phyloP scores from a whole-genome alignment of 2,888 invertebrate species.

The Euplagia quadripunctaria region DNA sequence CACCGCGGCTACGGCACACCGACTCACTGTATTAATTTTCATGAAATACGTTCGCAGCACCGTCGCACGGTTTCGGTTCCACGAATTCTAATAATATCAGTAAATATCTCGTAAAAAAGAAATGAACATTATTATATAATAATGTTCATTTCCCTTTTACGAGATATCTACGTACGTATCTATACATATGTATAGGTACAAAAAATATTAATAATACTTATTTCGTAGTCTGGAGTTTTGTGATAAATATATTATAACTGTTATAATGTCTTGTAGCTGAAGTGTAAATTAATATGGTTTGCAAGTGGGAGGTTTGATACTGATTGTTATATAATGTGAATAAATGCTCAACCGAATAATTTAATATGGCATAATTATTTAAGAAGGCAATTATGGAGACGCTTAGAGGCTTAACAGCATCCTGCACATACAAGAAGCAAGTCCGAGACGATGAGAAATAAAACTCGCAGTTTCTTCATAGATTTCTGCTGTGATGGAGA shows the following conservation, averaged over 20 bases:
- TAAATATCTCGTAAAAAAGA: not conserved
- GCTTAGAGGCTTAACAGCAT: not conserved
- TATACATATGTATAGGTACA: no score
- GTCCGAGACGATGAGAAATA: not conserved
- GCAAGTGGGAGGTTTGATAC: no score
- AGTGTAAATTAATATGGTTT: no score
- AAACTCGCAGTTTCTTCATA: not conserved
- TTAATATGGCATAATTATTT: not conserved
- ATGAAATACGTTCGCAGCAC: conserved; percentile 41
- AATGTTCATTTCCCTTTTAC: not conserved
- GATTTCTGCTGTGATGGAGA: not conserved
- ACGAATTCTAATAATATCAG: conserved; percentile 11
- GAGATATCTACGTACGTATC: no score
- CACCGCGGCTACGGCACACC: conserved; percentile 34
- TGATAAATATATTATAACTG: not conserved
- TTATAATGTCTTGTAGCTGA: not conserved
- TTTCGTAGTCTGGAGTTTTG: not conserved
- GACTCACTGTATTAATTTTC: conserved; percentile 53
- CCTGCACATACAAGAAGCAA: not conserved
- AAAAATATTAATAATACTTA: conserved; percentile 4
- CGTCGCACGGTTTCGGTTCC: conserved; percentile 15
- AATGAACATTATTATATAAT: conserved; percentile 4
- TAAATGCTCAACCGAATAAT: not conserved
- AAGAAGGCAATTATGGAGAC: not conserved
- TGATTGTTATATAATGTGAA: not conserved